A percentile compares a stretch with the other conserved stretches of the same genome.
Conservation (phyloP, 2,888 invertebrate genomes). For the Drosophila mimetica region DNA sequence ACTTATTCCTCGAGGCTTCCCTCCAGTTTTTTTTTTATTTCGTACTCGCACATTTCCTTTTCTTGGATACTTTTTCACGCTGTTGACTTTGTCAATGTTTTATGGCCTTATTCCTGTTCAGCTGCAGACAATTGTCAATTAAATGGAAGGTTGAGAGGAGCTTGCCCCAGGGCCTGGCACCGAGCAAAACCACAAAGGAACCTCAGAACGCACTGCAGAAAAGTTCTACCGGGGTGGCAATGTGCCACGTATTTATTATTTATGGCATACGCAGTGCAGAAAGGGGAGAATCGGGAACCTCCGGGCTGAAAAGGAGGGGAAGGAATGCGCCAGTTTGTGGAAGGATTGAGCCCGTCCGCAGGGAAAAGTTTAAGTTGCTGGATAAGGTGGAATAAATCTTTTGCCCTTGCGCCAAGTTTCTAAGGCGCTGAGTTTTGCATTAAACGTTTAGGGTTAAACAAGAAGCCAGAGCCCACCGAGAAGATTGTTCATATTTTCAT, state of each 20-base stretch:
- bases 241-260: constrained; percentile 66
- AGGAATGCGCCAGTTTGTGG: constrained; percentile 3
- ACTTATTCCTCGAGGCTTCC: constrained; percentile 35
- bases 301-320: neutral
- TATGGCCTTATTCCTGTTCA: constrained; percentile 64
- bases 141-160: constrained; percentile 48
- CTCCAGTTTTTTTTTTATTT: neutral
- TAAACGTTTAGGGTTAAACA: neutral
- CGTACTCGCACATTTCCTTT: constrained; percentile 17
- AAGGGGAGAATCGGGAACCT: neutral
- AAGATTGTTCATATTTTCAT: neutral
- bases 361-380: constrained; percentile 18
- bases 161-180: constrained; percentile 15
- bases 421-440: constrained; percentile 6
- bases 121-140: constrained; percentile 73
- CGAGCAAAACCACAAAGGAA: constrained; percentile 28
- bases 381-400: constrained; percentile 24
- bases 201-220: constrained; percentile 43
- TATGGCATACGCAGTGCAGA: constrained; percentile 61
- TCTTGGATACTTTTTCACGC: constrained; percentile 22
- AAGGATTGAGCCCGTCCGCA: constrained; percentile 24
- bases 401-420: constrained; percentile 4
- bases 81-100: constrained; percentile 64
- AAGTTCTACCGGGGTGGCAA: constrained; percentile 27
- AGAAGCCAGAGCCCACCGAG: neutral